A percentile compares a stretch with the other conserved stretches of the same genome.
Evolutionary conservation across 2,797 vertebrate species (phyloP).

Genomic region (Aplochiton taeniatus): DNA sequence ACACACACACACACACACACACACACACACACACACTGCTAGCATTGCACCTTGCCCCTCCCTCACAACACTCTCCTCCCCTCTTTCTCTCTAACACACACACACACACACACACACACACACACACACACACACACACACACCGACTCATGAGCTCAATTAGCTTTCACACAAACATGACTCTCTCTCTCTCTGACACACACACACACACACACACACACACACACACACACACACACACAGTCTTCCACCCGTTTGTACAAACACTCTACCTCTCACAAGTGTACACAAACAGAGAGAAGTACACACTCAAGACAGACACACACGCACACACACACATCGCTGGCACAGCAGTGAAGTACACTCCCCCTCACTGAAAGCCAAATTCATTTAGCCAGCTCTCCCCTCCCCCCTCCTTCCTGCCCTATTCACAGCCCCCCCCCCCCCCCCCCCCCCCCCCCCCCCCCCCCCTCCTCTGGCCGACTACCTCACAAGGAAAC

Average conservation of each 20-base stretch:
- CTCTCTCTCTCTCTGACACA: too few species aligned
- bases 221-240: conserved; percentile 13
- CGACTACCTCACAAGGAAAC: not conserved
- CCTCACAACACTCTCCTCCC: not conserved
- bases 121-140: not conserved
- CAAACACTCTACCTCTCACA: conserved; percentile 6
- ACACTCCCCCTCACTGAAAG: conserved; percentile 54
- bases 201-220: conserved; percentile 30
- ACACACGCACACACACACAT: conserved; percentile 18
- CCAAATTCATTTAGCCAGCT: conserved; percentile 61
- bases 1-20: not conserved
- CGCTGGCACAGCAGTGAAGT: conserved; percentile 43
- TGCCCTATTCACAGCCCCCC: conserved; percentile 20
- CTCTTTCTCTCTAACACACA: conserved; percentile 22
- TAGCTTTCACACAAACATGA: conserved; percentile 20
- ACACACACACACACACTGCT: conserved; percentile 16
- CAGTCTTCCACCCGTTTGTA: too few species aligned
- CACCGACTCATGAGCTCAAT: too few species aligned
- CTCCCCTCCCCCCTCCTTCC: conserved; percentile 26
- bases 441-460: conserved; percentile 10
- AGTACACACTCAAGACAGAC: not conserved
- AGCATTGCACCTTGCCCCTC: not conserved
- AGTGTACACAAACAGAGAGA: conserved; percentile 20
- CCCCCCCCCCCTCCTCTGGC: not conserved
- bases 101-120: conserved; percentile 22